These are phyloP conservation scores for Allacma fusca DNA, from an alignment of 2,888 invertebrate genomes.

Conservation along the genomic window DNA sequence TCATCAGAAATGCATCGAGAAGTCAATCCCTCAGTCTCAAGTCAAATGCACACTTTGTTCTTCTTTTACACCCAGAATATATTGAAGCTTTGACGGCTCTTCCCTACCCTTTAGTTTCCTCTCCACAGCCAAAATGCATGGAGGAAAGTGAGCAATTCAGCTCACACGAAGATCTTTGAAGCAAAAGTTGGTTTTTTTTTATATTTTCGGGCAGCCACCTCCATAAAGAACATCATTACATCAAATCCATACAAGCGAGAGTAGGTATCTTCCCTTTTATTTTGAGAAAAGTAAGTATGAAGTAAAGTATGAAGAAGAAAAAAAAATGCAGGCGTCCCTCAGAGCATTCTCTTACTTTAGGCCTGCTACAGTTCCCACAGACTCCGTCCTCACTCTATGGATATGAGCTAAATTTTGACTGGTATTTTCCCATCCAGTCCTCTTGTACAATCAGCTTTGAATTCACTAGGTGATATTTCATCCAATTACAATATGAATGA, in stretches of 20 bases:
- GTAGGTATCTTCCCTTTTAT: not conserved
- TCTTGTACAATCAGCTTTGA: slow-evolving; percentile 5
- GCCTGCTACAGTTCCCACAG: not conserved
- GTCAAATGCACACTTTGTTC: slow-evolving; percentile 19
- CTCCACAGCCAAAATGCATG: not conserved
- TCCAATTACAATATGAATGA: slow-evolving; percentile 24
- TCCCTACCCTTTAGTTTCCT: not conserved
- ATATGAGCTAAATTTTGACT: not conserved
- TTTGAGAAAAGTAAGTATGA: not conserved
- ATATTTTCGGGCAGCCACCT: not conserved
- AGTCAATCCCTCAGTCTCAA: slow-evolving; percentile 8
- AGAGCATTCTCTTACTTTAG: not conserved
- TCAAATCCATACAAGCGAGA: slow-evolving; percentile 1
- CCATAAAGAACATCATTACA: not conserved
- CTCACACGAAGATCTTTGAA: not conserved
- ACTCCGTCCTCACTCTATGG: not conserved
- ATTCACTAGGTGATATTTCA: not conserved
- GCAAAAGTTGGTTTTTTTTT: not conserved
- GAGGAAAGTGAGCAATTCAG: not conserved
- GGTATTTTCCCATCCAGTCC: not conserved
- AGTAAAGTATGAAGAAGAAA: too few relatives aligned
- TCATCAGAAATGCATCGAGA: slow-evolving; percentile 26
- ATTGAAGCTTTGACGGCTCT: not conserved
- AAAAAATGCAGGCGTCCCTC: not conserved
- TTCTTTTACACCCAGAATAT: not conserved